Conservation (phyloP, 2,113 vertebrate species). For the Malurus alboscapulatus region DNA sequence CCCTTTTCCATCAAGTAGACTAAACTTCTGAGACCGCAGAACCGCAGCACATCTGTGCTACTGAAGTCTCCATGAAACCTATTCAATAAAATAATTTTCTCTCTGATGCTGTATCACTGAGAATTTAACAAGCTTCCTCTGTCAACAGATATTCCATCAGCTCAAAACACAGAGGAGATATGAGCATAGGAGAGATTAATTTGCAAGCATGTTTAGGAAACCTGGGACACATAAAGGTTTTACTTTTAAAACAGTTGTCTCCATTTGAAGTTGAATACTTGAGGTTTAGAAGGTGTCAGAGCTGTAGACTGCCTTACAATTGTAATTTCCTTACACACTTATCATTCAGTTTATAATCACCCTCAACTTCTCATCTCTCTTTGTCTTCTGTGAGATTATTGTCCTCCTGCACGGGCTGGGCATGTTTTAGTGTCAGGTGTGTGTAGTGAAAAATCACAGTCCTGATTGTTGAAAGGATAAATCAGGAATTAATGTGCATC, state of each 20-base stretch:
- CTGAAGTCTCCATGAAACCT: background rate
- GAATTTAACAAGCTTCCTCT: background rate
- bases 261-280: background rate
- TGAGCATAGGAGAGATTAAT: background rate
- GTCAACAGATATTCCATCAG: background rate
- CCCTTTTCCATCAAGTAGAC: background rate
- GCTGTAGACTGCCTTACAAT: background rate
- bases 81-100: background rate
- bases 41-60: background rate
- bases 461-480: background rate
- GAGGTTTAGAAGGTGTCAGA: background rate
- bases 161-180: background rate
- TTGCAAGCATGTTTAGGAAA: background rate
- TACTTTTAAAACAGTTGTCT: background rate
- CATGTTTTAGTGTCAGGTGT: background rate
- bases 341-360: background rate
- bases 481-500: background rate
- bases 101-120: background rate
- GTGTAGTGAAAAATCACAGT: background rate
- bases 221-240: background rate
- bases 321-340: background rate
- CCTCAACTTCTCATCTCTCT: background rate
- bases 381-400: background rate
- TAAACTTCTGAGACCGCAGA: background rate
- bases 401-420: background rate